Evolutionary conservation across 2,888 invertebrate species (phyloP).

Genomic region (Dryobota labecula): DNA sequence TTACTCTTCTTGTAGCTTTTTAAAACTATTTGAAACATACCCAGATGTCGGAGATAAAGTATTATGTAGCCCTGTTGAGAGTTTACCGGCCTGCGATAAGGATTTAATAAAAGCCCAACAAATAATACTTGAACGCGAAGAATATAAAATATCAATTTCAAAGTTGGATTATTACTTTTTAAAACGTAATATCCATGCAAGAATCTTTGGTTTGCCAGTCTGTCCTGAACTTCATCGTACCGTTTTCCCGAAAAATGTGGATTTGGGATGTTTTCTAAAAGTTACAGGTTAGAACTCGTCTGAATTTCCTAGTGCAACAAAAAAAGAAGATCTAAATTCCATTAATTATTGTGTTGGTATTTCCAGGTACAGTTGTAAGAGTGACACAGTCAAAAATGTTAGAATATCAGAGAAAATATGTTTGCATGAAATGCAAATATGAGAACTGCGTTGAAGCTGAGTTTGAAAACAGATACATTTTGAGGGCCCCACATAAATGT

Average conservation of each 20-base stretch:
- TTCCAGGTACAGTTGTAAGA: conserved; percentile 94
- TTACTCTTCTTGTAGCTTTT: conserved; percentile 89
- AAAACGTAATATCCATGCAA: conserved; percentile 92
- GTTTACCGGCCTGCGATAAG: conserved; percentile 92
- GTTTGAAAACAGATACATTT: conserved; percentile 92
- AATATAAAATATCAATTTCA: conserved; percentile 75
- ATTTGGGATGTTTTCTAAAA: conserved; percentile 93
- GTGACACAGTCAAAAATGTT: conserved; percentile 94
- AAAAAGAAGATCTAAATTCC: background rate
- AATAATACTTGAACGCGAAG: conserved; percentile 84
- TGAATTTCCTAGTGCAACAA: background rate
- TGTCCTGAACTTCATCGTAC: conserved; percentile 92
- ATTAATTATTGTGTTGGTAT: background rate
- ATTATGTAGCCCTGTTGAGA: conserved; percentile 91
- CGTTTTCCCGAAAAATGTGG: conserved; percentile 93
- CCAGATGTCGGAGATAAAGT: conserved; percentile 92
- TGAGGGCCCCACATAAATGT: conserved; percentile 90
- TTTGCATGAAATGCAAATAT: conserved; percentile 94
- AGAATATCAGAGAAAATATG: conserved; percentile 93
- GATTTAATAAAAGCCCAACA: conserved; percentile 92
- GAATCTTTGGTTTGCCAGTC: conserved; percentile 92
- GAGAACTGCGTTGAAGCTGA: conserved; percentile 92
- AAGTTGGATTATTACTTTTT: conserved; percentile 81
- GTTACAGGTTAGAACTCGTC: conserved; percentile 90
- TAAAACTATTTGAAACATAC: conserved; percentile 92